A percentile compares a stretch with the other conserved stretches of the same genome.
Conservation (phyloP, 2,888 invertebrate species). For the Cloeon dipterum region DNA sequence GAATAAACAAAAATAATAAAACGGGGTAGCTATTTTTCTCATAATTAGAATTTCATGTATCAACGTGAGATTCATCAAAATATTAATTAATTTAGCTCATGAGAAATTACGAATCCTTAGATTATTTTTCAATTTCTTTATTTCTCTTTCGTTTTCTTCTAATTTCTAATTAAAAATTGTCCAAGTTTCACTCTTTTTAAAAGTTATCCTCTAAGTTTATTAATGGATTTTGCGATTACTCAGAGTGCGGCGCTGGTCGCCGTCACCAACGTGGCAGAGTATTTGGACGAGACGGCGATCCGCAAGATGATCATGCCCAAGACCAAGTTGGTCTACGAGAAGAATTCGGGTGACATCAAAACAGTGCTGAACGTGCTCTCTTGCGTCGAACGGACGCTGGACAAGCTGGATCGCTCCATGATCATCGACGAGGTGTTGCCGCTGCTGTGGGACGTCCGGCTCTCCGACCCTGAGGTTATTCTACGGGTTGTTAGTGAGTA, state of each 20-base stretch:
- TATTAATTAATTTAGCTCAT: too few relatives aligned
- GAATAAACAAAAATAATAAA: too few relatives aligned
- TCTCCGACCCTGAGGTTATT: constrained; percentile 73
- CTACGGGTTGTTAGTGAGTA: constrained; percentile 84
- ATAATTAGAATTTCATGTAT: too few relatives aligned
- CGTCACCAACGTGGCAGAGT: constrained; percentile 62
- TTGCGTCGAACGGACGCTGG: constrained; percentile 58
- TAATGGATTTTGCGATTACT: constrained; percentile 9
- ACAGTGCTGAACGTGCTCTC: constrained; percentile 55
- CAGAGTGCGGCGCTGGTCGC: constrained; percentile 78
- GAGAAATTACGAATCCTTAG: too few relatives aligned
- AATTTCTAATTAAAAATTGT: too few relatives aligned
- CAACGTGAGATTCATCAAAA: too few relatives aligned
- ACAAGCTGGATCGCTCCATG: constrained; percentile 63
- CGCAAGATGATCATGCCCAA: constrained; percentile 60
- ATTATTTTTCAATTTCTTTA: too few relatives aligned
- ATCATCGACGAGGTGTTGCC: constrained; percentile 82
- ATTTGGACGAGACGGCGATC: constrained; percentile 60
- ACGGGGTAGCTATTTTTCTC: too few relatives aligned
- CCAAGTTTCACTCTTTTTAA: too few relatives aligned
- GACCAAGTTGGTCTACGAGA: constrained; percentile 57
- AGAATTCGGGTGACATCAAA: constrained; percentile 54
- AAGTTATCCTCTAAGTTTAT: too few relatives aligned
- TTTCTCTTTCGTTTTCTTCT: too few relatives aligned
- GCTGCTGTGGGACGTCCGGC: constrained; percentile 60